These are phyloP conservation scores for Grallaria varia DNA, from an alignment of 2,113 vertebrate species.

Conservation along the genomic window DNA sequence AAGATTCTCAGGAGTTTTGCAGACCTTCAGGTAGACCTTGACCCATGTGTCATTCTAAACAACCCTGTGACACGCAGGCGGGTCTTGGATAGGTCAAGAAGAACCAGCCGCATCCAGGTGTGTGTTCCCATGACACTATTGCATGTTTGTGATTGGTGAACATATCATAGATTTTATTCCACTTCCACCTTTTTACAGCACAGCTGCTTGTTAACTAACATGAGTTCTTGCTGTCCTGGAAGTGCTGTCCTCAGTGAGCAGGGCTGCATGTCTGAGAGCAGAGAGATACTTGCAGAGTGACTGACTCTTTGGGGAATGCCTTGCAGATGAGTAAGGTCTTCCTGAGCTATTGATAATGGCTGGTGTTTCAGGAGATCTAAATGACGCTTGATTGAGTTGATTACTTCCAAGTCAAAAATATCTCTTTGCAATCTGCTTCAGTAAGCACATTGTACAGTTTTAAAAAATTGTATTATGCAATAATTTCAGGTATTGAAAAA, in stretches of 20 bases:
- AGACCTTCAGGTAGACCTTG: background rate
- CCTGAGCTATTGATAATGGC: background rate
- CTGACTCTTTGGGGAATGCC: background rate
- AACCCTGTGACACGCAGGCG: background rate
- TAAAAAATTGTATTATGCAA: background rate
- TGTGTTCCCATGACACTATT: background rate
- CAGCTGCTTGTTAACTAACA: background rate
- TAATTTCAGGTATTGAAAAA: background rate
- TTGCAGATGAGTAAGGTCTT: background rate
- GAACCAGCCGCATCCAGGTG: background rate
- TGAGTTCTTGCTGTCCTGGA: background rate
- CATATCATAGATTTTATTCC: background rate
- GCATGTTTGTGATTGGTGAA: background rate
- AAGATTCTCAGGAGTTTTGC: background rate
- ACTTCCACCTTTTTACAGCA: background rate
- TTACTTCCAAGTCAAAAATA: background rate
- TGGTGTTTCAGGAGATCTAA: background rate
- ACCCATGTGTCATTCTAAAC: background rate
- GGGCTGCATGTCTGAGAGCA: background rate
- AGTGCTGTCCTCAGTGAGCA: background rate
- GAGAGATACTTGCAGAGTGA: background rate
- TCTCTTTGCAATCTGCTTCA: background rate
- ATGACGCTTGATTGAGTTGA: background rate
- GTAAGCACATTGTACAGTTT: background rate
- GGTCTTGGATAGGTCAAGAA: background rate